Base-by-base conservation (phyloP, 2,797 vertebrate species). In the Channa striata region DNA sequence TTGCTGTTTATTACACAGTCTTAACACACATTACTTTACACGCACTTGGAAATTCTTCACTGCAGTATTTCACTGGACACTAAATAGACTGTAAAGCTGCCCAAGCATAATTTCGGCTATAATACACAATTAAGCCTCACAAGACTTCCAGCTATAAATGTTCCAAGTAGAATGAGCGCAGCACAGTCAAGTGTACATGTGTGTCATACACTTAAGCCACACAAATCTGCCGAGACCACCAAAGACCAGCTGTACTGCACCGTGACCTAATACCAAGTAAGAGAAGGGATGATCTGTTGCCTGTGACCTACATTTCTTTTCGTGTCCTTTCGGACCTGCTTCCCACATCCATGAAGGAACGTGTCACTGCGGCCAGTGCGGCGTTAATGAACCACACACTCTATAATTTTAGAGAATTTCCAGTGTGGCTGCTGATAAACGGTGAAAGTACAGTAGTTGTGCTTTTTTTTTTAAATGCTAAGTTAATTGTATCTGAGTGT, bases 41-140 rank as follows among this genome's bases (percentile, higher is more conserved):
- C 67, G 59, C 43, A 20, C 52, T 64, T 17, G 36, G 7, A 37
- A 9, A 37, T 30, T 30, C 25, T 30, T 30, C 25, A 30, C 25
- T 30, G 25, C 25, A n/a, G n/a, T n/a, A n/a, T n/a, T 30, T 30
- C 25, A 30, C 25, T 30, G 25, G 4, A 21, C 37, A 59, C 72
- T 74, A 68, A 87, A 80, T 72, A 60, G 46, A 43, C 64, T 78
- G 23, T 77, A 74, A 63, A 33, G 14, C 71, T 52, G 25, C 54
- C 37, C 59, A 67, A 82, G 78, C 59, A 85, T 75, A 14, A 78
- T 82, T 87, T 75, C 51, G 71, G 49, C 49, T 58, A 34, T 84
- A 90, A 89, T 85, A 75, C 89, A 77, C 79, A 84, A 82, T 83
- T 77, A 77, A 63, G 66, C 59, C 39, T 72, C 33, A 37, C 47